Evolutionary conservation across 64 coral and sea anemone genomes (phyloP), one percentile per base, ranked within the genome.

Genomic region (Cladopsammia gracilis): DNA sequence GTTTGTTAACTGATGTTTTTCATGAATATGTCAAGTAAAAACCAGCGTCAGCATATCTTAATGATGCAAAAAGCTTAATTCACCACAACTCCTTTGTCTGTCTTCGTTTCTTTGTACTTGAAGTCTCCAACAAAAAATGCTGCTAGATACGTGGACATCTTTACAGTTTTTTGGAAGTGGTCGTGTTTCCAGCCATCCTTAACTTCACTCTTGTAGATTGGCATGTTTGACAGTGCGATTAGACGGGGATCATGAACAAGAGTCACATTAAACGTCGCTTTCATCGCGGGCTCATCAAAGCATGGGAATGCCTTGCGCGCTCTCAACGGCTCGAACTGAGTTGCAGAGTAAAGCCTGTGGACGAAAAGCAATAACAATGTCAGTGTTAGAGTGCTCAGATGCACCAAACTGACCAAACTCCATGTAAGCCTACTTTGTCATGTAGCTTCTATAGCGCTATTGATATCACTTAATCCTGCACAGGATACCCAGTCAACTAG

Each of bases 191-290:
- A 57, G 16, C 74, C 88, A 52, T 87, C 57, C 0, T 75, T 53
- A 23, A 65, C 64, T 50, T 76, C 14, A 23, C 53, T 92, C 25
- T 62, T 67, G 24, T 84, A 78, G 68, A 78, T 84, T 23, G 93
- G 93, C 93, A 95, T 95, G 72, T 95, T 95, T 22, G 88, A 91
- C 20, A 95, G 20, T 0, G 94, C 82, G 18, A 95, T 87, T 16
- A 89, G 60, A 34, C 71, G 20, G 6, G 72, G 68, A 50, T 75
- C 73, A 65, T 90, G 94, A 61, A 88, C 71, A 16, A 95, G 68
- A 11, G 81, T 91, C 25, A 95, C 75, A 20, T 85, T 80, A 58
- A 95, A 95, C 0, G 81, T 95, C 3, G 94, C 94, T 51, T 95
- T 95, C 18, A 91, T 24, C 18, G 88, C 88, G 1, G 94, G 94